Evolutionary conservation across 2,797 vertebrate species (phyloP), one percentile per base, ranked within the genome.

Genomic region (Propithecus perrieri): DNA sequence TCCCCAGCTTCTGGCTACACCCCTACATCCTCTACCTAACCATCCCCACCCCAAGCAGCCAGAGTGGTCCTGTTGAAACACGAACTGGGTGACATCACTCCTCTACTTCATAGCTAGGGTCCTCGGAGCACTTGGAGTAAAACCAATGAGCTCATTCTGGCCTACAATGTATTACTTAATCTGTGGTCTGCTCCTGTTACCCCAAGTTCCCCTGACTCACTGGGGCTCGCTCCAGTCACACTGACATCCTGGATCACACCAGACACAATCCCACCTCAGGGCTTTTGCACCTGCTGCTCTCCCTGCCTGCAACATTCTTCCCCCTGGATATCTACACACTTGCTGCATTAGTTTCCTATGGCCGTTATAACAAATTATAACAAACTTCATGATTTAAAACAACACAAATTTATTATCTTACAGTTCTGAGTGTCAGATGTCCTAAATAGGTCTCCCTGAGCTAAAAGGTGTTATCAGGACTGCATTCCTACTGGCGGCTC

Each of bases 11-110:
- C 57, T 59, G 38, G 8, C 14, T 7, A 41, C 8, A 1, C 1
- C 7, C 26, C 14, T 7, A 17, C 2, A 0, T 41, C 17, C 38
- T 22, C 63, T 22, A 2, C 8, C 43, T 26, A 17, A 79, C 79
- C 6, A 14, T 17, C 4, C 17, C 11, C 17, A 1, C n/a, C 18
- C 41, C 9, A 0, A 26, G 55, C 0, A 26, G 15, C 14, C 69
- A 89, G 35, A 50, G 55, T 4, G 2, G 9, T 38, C 30, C 63
- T 69, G 3, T 38, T 33, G 22, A 28, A 41, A 50, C 18, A 35
- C 0, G 11, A 78, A 17, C 74, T 28, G 7, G 46, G 24, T 28
- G 12, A 13, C 1, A 2, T 55, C 18, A 28, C 8, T 63, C 2
- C 46, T 71, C 6, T 8, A 26, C 48, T 61, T 43, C 13, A 55